Percentiles rank a stretch among this genome's conserved stretches.
phyloP scores from a whole-genome alignment of 2,888 invertebrate genomes.

The Tetragnatha montana region DNA sequence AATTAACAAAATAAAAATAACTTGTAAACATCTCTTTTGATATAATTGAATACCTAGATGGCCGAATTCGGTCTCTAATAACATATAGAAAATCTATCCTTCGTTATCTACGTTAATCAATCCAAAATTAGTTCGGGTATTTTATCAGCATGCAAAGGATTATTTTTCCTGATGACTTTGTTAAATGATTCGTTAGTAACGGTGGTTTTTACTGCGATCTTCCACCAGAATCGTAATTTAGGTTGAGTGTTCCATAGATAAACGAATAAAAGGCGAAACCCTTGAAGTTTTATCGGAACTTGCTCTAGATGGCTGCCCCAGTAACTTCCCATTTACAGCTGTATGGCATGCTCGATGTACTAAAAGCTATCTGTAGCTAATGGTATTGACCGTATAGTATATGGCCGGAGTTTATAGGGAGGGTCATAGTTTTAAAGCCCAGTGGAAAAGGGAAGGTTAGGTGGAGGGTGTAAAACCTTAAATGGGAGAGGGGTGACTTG shows the following conservation, averaged over 20 bases:
- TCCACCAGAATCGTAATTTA: slow-evolving; percentile 29
- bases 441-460: slow-evolving; percentile 10
- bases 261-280: slow-evolving; percentile 35
- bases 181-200: slow-evolving; percentile 31
- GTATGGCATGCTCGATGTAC: background rate
- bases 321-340: slow-evolving; percentile 33
- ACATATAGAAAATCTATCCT: no score
- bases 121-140: slow-evolving; percentile 10
- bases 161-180: slow-evolving; percentile 35
- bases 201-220: slow-evolving; percentile 24
- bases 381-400: slow-evolving; percentile 45
- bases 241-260: slow-evolving; percentile 41
- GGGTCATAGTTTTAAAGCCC: slow-evolving; percentile 44
- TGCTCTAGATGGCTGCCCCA: slow-evolving; percentile 28
- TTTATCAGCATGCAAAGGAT: slow-evolving; percentile 32
- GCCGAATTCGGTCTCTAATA: no score
- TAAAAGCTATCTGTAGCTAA: slow-evolving; percentile 32
- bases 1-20: no score
- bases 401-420: slow-evolving; percentile 27
- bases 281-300: slow-evolving; percentile 35
- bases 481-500: background rate
- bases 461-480: slow-evolving; percentile 23
- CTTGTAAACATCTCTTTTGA: no score
- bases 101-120: background rate
- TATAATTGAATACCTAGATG: no score